Conservation (phyloP, 2,888 invertebrate species). For the Sesamia inferens region DNA sequence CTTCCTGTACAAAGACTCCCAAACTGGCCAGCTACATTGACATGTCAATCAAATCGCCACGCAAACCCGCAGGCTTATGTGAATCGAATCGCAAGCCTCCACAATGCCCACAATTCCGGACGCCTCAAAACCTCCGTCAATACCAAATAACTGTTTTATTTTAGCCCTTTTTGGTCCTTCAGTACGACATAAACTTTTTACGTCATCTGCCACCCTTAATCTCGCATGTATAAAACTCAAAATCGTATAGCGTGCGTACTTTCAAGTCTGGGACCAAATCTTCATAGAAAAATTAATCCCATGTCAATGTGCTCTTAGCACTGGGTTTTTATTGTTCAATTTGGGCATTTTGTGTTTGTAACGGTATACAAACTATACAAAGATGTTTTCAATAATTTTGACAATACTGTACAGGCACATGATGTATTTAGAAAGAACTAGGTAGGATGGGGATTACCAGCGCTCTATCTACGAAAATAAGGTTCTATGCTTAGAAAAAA, state of each 20-base stretch:
- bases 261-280: conserved; percentile 5
- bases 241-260: conserved; percentile 1
- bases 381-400: conserved; percentile 47
- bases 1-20: conserved; percentile 49
- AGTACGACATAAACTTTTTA: neutral
- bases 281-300: conserved; percentile 61
- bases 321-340: too few species aligned
- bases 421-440: neutral
- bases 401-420: conserved; percentile 41
- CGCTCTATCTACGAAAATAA: too few species aligned
- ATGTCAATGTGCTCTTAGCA: conserved; percentile 57
- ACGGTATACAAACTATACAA: neutral
- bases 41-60: conserved; percentile 70
- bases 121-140: too few species aligned
- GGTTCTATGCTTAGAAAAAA: too few species aligned
- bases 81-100: too few species aligned
- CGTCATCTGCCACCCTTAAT: neutral
- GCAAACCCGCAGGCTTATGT: conserved; percentile 59
- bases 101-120: too few species aligned
- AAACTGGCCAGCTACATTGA: too few species aligned
- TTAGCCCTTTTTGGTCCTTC: conserved; percentile 56
- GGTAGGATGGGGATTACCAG: conserved; percentile 13
- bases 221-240: conserved; percentile 4
- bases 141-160: too few species aligned
- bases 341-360: too few species aligned